Evolutionary conservation across 2,888 invertebrate species (phyloP), one percentile per base, ranked within the genome.

Genomic region (Apodemia zela): DNA sequence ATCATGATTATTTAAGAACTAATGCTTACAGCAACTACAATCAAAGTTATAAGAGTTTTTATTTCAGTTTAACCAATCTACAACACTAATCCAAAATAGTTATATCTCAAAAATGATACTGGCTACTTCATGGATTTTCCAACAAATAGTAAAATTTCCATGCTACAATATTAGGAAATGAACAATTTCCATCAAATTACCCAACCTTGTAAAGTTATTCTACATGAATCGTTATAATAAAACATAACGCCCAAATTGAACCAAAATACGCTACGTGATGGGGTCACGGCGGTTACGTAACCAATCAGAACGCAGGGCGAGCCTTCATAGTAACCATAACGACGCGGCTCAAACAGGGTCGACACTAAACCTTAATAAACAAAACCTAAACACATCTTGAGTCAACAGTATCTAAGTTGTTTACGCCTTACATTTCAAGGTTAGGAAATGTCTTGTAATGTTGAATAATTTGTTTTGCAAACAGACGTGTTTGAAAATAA

Each of bases 251-350:
- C 60, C 54, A 62, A 68, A 69, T 68, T 66, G 65, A 69, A 66
- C 66, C 71, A 66, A 69, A 71, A 73, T 66, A 68, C 70, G 71
- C 75, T 25, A 78, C 75, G 42, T 42, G 79, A 62, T 76, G 72
- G 62, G 66, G 71, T 65, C 80, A 81, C 79, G 78, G 63, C 60
- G 68, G 21, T 77, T 77, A 78, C 76, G 71, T 76, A 75, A 78
- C 72, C 63, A 68, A 70, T 64, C 71, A 65, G 58, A 63, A 64
- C 54, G 66, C 66, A 71, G 71, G 70, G 71, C 67, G 68, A 69
- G 66, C 62, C 65, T 64, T 25, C 63, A 63, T 69, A 73, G 77
- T 77, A 71, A 68, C 70, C 77, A 75, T 77, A 75, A 75, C 77
- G 75, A 77, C 75, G 71, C 66, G 65, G 62, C 63, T 72, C 76